Base-by-base conservation (phyloP, 2,888 invertebrate genomes). In the Pristionchus entomophagus region DNA sequence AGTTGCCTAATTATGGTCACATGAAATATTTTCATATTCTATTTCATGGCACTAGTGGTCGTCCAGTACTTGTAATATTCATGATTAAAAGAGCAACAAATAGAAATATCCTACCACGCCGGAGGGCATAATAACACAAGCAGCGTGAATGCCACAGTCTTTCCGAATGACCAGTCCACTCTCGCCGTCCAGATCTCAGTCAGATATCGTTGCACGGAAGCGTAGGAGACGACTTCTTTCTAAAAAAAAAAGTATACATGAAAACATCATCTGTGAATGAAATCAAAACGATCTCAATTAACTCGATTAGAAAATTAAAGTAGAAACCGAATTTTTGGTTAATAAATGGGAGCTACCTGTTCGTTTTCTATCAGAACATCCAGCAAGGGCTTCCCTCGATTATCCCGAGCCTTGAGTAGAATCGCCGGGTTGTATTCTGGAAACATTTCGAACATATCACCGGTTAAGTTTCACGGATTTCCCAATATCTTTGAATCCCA, bases 151-250 rank as follows among this genome's bases (percentile, higher is more conserved):
- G 98, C 95, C 94, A 98, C 96, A 92, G 97, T 97, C 95, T 97
- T 96, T 96, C 88, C 97, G 90, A 97, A 97, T 86, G 97, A 96
- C 99, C 99, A 99, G 91, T 96, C 97, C 92, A 99, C 95, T 91
- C 97, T 96, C 87, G 99, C 99, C 94, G 97, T 96, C 99, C 99
- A 99, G 91, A 99, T 96, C 95, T 99, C 98, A 0, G 95, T 94
- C n/a, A 95, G 91, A 88, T 95, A 95, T 83, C 94, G 94, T 90
- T 95, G 95, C 5, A 95, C 94, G 0, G 93, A 91, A 0, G 93
- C 93, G 86, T 94, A 93, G 6, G 92, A 92, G 4, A 93, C 93
- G 5, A 93, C 93, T 87, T 93, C 93, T 88, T 93, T 93, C 91
- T 92, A 86, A 86, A 89, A 83, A n/a, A n/a, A 22, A 2, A 69